Base-by-base conservation (phyloP, 1,140 invertebrate genomes). In the Brevipalpus yothersi region DNA sequence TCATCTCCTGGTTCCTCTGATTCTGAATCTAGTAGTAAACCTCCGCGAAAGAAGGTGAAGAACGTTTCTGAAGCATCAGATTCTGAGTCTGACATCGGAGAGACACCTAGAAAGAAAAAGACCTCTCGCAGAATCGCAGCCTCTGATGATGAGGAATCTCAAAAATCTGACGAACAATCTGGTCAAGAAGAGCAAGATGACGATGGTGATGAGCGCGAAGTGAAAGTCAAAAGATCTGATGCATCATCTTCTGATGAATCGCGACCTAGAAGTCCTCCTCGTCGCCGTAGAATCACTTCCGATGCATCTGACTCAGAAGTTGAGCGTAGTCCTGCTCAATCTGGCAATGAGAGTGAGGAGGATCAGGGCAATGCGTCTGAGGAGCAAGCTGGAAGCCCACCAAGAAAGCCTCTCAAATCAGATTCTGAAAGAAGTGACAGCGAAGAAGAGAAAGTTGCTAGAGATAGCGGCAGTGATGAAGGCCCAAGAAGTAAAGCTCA, bases 291-390 rank as follows among this genome's bases (percentile, higher is more conserved):
- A 59, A 53, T 17, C 42, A 41, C 31, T 31, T 31, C 31, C 19
- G 23, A 55, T 13, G 57, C n/a, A 13, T 62, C 61, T 17, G 61
- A 60, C 53, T 62, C 61, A 13, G 61, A 62, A 40, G 61, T 62
- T n/a, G 61, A 62, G 53, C 12, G 58, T 55, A 62, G 61, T 62
- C 61, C 61, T 19, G 53, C 49, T 17, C 49, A 8, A 51, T 51
- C 49, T 51, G 49, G n/a, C n/a, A 51, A 51, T 15, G n/a, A 17
- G n/a, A 51, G 49, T 51, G n/a, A 51, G 21, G 49, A 51, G 3
- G 49, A 51, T 17, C n/a, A 51, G 21, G 49, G 21, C 12, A 51
- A 19, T 31, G 31, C 5, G 2, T 31, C 31, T 31, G 31, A 31
- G 31, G 31, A 31, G 31, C 31, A 5, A 3, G 31, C 2, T 2